Evolutionary conservation across 2,888 invertebrate genomes (phyloP), one percentile per base, ranked within the genome.

Genomic region (Orchesellides sinensis): DNA sequence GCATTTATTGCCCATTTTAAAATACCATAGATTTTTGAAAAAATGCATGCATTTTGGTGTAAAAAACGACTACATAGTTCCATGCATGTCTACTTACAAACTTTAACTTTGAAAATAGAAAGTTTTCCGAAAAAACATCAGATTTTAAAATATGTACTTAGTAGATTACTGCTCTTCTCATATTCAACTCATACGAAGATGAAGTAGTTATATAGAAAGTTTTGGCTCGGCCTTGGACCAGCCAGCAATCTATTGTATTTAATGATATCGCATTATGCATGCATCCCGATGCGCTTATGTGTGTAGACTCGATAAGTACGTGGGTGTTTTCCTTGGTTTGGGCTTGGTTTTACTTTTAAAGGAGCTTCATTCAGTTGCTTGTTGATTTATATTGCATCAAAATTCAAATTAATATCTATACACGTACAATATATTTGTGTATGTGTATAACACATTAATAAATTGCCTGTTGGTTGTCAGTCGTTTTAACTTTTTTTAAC

Each of bases 191-290:
- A 17, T 3, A n/a, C 17, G 17, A 49, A 19, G 14, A 23, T 56
- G 25, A 12, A 56, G 56, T 10, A 27, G 25, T 40, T 40, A 56
- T 56, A 27, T 65, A 77, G 77, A 68, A 68, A 77, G 68, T 77
- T 75, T 75, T 77, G 29, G 49, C 54, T 77, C 77, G 77, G 77
- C 77, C 68, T 77, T 77, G 77, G 45, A 68, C 52, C 35, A 77
- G 68, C 68, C 56, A 77, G 77, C 66, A 77, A 68, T 77, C 77
- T 77, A 77, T 68, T 77, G 77, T 68, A 68, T 77, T 77, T 77
- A 77, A 77, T 77, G 77, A 68, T 77, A 77, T 77, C 68, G 47
- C 77, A 77, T 77, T 77, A 77, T 77, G 77, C 68, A 77, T 77
- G 77, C 77, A 77, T 77, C 77, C 59, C 77, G 23, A 59, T 75